Percentiles rank a stretch among this genome's conserved stretches.
These are phyloP conservation scores for Tetramorium simillimum DNA, from an alignment of 1,140 invertebrate genomes.

Conservation along the genomic window DNA sequence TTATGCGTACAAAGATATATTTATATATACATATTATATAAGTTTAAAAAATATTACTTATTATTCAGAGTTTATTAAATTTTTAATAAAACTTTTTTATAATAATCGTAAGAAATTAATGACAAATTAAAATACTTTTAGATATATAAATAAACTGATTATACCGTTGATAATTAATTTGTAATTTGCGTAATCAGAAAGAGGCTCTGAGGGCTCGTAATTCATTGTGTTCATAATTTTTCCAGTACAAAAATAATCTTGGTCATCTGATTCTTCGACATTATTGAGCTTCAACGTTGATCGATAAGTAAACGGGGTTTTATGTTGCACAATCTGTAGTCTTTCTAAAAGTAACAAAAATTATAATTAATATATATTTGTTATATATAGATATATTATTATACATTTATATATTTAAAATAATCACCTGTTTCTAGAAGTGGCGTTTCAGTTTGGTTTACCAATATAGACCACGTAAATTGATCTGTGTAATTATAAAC, in stretches of 20 bases:
- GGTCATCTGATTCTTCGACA: slow-evolving; percentile 70
- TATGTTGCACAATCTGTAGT: slow-evolving; percentile 47
- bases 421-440: slow-evolving; percentile 64
- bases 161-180: slow-evolving; percentile 68
- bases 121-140: background rate
- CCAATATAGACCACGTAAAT: slow-evolving; percentile 80
- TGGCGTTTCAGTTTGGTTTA: slow-evolving; percentile 38
- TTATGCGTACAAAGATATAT: background rate
- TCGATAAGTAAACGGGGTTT: slow-evolving; percentile 75
- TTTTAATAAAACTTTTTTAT: background rate
- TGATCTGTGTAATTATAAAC: slow-evolving; percentile 85
- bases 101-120: background rate
- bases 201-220: background rate
- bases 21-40: background rate
- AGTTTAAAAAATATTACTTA: background rate
- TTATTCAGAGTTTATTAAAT: background rate
- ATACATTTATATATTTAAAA: background rate
- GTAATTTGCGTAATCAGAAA: slow-evolving; percentile 61
- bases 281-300: slow-evolving; percentile 72
- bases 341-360: slow-evolving; percentile 67
- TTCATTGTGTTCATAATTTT: background rate
- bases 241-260: slow-evolving; percentile 75
- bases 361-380: background rate
- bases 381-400: background rate
- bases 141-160: background rate